A percentile compares a stretch with the other conserved stretches of the same genome.
Conservation (phyloP, 1,140 invertebrate species). For the Caenorhabditis brenneri region DNA sequence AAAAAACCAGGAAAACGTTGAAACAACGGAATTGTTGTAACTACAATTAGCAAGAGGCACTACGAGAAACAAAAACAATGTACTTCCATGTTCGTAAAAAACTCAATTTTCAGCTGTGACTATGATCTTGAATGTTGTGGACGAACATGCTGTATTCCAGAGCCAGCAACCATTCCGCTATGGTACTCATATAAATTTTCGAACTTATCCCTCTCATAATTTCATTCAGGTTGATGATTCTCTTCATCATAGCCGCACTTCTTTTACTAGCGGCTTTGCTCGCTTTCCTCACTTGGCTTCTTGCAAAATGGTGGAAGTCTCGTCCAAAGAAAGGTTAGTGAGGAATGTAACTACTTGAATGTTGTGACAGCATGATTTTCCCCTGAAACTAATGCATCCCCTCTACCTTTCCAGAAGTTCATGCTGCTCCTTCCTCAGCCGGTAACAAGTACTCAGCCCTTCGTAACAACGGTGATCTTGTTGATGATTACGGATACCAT, state of each 20-base stretch:
- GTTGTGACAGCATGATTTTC: neutral
- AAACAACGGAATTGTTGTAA: too few species aligned
- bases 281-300: constrained; percentile 58
- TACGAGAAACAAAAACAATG: too few species aligned
- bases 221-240: constrained; percentile 60
- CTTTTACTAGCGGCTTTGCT: constrained; percentile 56
- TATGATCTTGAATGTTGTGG: constrained; percentile 57
- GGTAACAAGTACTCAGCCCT: constrained; percentile 57
- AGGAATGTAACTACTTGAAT: neutral
- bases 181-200: constrained; percentile 47
- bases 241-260: constrained; percentile 63
- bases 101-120: constrained; percentile 54
- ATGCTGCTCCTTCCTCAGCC: constrained; percentile 45
- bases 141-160: constrained; percentile 55
- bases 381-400: neutral
- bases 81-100: too few species aligned
- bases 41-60: too few species aligned
- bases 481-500: constrained; percentile 35
- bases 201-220: neutral
- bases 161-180: constrained; percentile 55
- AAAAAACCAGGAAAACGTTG: too few species aligned
- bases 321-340: constrained; percentile 67
- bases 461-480: constrained; percentile 46
- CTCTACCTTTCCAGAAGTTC: neutral
- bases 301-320: constrained; percentile 60